Conservation (phyloP, 1,140 invertebrate genomes). For the Chymomyza costata region DNA sequence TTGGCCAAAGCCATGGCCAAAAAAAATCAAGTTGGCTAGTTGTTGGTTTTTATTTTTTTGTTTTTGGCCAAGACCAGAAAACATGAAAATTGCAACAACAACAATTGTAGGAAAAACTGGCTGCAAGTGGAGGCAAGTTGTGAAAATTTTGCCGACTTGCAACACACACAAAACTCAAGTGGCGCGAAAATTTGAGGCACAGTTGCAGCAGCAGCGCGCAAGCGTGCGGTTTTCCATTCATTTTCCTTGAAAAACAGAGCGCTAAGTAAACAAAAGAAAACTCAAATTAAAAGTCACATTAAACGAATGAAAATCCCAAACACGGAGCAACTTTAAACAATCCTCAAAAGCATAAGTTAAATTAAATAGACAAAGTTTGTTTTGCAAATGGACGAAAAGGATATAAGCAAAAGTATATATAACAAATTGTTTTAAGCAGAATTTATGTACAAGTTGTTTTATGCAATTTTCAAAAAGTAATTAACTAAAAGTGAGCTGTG, state of each 20-base stretch:
- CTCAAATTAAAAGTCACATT: slow-evolving; percentile 66
- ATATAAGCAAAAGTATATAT: no score
- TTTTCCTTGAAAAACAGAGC: slow-evolving; percentile 26
- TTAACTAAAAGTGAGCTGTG: no score
- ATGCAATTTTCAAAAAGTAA: not conserved
- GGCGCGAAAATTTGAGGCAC: slow-evolving; percentile 69
- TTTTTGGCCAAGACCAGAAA: slow-evolving; percentile 7
- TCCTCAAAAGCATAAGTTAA: slow-evolving; percentile 47
- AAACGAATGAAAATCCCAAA: slow-evolving; percentile 53
- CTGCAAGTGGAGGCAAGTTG: slow-evolving; percentile 20
- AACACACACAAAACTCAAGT: slow-evolving; percentile 71
- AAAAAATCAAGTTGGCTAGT: slow-evolving; percentile 31
- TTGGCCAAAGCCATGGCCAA: slow-evolving; percentile 60
- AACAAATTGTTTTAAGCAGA: no score
- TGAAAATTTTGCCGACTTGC: slow-evolving; percentile 42
- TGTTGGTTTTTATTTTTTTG: not conserved
- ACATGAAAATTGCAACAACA: slow-evolving; percentile 37
- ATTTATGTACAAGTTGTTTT: no score
- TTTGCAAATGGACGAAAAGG: no score
- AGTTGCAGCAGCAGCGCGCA: slow-evolving; percentile 67
- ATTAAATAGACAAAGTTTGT: slow-evolving; percentile 30
- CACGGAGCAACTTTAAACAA: slow-evolving; percentile 45
- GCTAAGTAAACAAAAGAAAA: slow-evolving; percentile 53
- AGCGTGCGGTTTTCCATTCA: slow-evolving; percentile 66
- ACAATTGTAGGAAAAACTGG: slow-evolving; percentile 41